These are phyloP conservation scores for Origma solitaria DNA, from an alignment of 2,113 vertebrate genomes.

Conservation along the genomic window DNA sequence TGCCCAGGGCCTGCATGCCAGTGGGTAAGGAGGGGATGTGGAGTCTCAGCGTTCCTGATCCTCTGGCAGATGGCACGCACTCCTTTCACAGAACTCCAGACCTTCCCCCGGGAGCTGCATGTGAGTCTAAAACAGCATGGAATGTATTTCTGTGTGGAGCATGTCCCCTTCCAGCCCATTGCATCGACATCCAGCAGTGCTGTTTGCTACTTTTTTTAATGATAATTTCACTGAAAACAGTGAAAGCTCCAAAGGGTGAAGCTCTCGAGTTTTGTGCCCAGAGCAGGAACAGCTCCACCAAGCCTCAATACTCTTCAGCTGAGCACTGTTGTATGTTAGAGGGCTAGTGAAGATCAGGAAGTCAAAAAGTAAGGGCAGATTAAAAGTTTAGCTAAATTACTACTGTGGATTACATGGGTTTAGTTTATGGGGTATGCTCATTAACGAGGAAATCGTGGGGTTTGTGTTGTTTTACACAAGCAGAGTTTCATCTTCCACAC, in stretches of 20 bases:
- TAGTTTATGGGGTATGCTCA: not conserved
- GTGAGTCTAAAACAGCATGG: not conserved
- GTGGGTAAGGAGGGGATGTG: not conserved
- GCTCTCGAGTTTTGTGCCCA: not conserved
- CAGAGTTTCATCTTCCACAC: not conserved
- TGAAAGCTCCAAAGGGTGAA: not conserved
- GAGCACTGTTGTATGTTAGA: not conserved
- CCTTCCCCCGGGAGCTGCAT: not conserved
- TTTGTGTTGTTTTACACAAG: not conserved
- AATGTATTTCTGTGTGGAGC: not conserved
- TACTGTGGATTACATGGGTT: not conserved
- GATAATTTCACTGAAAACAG: not conserved
- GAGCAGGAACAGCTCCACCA: not conserved
- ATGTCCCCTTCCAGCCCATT: not conserved
- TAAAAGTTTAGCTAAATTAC: not conserved
- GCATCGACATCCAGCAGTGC: not conserved
- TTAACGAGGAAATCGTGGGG: not conserved
- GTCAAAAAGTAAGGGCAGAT: not conserved
- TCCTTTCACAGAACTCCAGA: not conserved
- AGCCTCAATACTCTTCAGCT: not conserved
- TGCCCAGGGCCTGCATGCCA: not conserved
- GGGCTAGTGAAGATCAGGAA: not conserved
- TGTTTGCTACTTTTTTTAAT: not conserved
- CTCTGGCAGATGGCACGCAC: not conserved
- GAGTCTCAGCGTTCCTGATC: accelerated